Evolutionary conservation across 2,888 invertebrate genomes (phyloP).

Genomic region (Dasysyrphus albostriatus): DNA sequence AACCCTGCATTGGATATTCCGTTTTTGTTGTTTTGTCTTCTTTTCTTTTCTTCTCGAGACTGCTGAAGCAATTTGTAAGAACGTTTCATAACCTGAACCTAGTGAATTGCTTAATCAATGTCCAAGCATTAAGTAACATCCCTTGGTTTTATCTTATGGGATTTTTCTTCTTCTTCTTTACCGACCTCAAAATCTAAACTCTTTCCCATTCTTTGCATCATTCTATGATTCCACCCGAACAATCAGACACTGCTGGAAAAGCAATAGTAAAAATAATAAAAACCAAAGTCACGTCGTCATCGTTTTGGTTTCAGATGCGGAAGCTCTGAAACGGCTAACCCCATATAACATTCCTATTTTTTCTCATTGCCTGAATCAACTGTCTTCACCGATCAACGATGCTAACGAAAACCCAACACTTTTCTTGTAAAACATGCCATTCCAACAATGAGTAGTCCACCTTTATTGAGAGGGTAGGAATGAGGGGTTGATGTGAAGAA

Average conservation of each 20-base stretch:
- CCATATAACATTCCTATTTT: conserved; percentile 55
- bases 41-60: neutral
- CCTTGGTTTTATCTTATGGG: conserved; percentile 41
- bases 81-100: conserved; percentile 61
- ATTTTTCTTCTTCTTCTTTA: conserved; percentile 34
- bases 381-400: conserved; percentile 50
- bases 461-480: conserved; percentile 19
- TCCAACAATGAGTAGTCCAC: conserved; percentile 33
- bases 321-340: conserved; percentile 56
- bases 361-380: conserved; percentile 57
- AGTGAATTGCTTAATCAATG: conserved; percentile 75
- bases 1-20: conserved; percentile 7
- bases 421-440: conserved; percentile 72
- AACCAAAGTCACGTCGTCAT: conserved; percentile 73
- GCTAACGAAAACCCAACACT: conserved; percentile 53
- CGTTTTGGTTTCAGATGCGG: conserved; percentile 64
- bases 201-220: neutral
- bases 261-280: conserved; percentile 70
- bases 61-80: conserved; percentile 59
- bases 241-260: conserved; percentile 58
- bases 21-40: neutral
- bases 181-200: conserved; percentile 1
- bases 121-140: conserved; percentile 71
- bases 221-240: conserved; percentile 1
- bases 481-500: neutral